These are phyloP conservation scores for Platygyra sinensis DNA, from an alignment of 64 coral and sea anemone species.

Conservation along the genomic window DNA sequence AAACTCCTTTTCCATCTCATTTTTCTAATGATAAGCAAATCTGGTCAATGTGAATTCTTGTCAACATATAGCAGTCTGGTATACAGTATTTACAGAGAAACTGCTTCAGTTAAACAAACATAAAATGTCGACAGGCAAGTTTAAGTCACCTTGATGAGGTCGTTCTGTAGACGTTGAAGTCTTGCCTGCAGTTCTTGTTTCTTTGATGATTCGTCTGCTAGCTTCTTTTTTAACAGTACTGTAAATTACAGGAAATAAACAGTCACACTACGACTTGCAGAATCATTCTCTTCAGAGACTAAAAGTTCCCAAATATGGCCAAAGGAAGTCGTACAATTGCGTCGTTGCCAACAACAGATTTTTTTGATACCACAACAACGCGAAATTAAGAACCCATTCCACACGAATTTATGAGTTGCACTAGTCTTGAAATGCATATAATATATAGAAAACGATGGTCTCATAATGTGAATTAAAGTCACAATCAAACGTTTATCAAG, in stretches of 20 bases:
- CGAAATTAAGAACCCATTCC: no score
- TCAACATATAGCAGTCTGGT: not conserved
- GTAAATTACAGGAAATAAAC: not conserved
- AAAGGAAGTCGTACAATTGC: no score
- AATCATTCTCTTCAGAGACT: no score
- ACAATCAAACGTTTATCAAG: no score
- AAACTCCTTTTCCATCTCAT: conserved; percentile 82
- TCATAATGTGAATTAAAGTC: no score
- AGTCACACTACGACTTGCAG: not conserved
- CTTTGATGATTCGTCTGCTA: conserved; percentile 83
- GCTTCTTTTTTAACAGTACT: conserved; percentile 80
- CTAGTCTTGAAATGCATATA: no score
- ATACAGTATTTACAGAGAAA: not conserved
- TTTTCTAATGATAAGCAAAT: conserved; percentile 62
- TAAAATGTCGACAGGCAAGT: not conserved
- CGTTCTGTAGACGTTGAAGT: conserved; percentile 81
- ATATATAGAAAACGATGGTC: no score
- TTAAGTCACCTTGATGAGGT: conserved; percentile 72
- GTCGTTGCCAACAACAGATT: no score
- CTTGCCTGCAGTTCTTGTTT: conserved; percentile 75
- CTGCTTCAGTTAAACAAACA: not conserved
- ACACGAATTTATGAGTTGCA: no score
- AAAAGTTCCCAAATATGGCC: no score
- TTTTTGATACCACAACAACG: no score
- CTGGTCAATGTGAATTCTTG: not conserved